These are phyloP conservation scores for Zaprionus obscuricornis DNA, from an alignment of 2,888 invertebrate species.

Conservation along the genomic window DNA sequence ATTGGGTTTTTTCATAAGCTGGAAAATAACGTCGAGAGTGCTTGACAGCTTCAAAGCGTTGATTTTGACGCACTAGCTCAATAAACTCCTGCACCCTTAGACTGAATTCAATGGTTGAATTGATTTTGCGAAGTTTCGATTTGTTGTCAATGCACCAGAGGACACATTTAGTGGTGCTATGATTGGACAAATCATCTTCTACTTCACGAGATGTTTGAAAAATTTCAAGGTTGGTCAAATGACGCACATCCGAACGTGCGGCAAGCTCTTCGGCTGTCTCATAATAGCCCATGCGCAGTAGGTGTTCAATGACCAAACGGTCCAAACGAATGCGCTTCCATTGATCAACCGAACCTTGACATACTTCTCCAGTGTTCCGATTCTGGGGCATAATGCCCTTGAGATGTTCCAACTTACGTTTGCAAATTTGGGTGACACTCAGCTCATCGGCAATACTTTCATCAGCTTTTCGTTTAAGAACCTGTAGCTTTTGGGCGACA, in stretches of 20 bases:
- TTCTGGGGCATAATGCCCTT: slow-evolving; percentile 83
- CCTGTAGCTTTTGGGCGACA: slow-evolving; percentile 94
- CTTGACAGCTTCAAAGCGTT: slow-evolving; percentile 95
- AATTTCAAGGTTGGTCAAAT: slow-evolving; percentile 96
- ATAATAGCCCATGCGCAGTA: slow-evolving; percentile 97
- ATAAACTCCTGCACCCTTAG: slow-evolving; percentile 93
- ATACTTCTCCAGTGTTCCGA: slow-evolving; percentile 74
- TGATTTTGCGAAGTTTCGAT: slow-evolving; percentile 96
- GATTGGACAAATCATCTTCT: slow-evolving; percentile 91
- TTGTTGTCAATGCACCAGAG: slow-evolving; percentile 98
- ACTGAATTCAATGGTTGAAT: slow-evolving; percentile 97
- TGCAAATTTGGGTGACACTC: slow-evolving; percentile 95
- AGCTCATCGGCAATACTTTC: slow-evolving; percentile 96
- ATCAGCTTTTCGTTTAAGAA: slow-evolving; percentile 96
- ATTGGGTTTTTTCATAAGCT: slow-evolving; percentile 92
- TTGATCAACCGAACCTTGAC: slow-evolving; percentile 81
- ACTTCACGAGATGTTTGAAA: slow-evolving; percentile 93
- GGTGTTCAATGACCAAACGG: slow-evolving; percentile 98
- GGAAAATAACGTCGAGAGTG: slow-evolving; percentile 97
- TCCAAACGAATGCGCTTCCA: slow-evolving; percentile 86
- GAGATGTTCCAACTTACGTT: slow-evolving; percentile 95
- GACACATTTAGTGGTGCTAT: slow-evolving; percentile 94
- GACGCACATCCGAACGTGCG: slow-evolving; percentile 90
- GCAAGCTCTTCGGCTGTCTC: slow-evolving; percentile 95
- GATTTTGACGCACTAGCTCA: slow-evolving; percentile 94